These are phyloP conservation scores for Drosophila atroscutellata DNA, from an alignment of 2,888 invertebrate species.

Conservation along the genomic window DNA sequence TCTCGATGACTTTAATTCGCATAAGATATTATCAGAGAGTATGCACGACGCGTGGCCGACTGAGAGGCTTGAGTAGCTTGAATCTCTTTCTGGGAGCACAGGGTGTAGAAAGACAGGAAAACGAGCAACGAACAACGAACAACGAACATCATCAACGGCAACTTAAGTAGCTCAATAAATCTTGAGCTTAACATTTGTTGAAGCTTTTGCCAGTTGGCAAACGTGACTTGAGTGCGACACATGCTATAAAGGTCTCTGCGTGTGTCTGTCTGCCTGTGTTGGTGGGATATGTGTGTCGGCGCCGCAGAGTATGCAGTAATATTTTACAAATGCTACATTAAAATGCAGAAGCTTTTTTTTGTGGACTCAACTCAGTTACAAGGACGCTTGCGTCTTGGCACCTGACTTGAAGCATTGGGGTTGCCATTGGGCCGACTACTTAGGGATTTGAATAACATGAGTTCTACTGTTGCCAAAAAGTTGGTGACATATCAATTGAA, in stretches of 20 bases:
- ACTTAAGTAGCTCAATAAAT: slow-evolving; percentile 75
- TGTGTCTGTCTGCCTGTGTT: slow-evolving; percentile 9
- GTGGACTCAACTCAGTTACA: slow-evolving; percentile 53
- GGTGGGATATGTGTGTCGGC: slow-evolving; percentile 8
- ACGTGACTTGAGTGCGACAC: slow-evolving; percentile 75
- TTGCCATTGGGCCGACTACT: slow-evolving; percentile 41
- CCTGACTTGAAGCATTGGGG: slow-evolving; percentile 22
- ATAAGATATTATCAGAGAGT: slow-evolving; percentile 30
- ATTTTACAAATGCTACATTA: slow-evolving; percentile 63
- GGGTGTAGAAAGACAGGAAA: neutral
- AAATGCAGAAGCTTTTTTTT: slow-evolving; percentile 56
- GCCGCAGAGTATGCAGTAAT: slow-evolving; percentile 58
- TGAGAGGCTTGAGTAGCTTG: slow-evolving; percentile 15
- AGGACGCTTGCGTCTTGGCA: slow-evolving; percentile 35
- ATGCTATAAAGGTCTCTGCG: slow-evolving; percentile 49
- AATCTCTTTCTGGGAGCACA: slow-evolving; percentile 5
- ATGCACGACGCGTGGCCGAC: slow-evolving; percentile 25
- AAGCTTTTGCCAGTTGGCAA: slow-evolving; percentile 65
- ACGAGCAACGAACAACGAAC: slow-evolving; percentile 25
- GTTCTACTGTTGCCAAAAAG: slow-evolving; percentile 10
- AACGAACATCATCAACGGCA: slow-evolving; percentile 64
- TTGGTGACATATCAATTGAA: slow-evolving; percentile 51
- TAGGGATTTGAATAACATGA: slow-evolving; percentile 44
- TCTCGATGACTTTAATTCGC: slow-evolving; percentile 38
- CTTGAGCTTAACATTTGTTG: slow-evolving; percentile 75